Evolutionary conservation across 2,113 vertebrate species (phyloP).

Genomic region (Phalacrocorax pelagicus): DNA sequence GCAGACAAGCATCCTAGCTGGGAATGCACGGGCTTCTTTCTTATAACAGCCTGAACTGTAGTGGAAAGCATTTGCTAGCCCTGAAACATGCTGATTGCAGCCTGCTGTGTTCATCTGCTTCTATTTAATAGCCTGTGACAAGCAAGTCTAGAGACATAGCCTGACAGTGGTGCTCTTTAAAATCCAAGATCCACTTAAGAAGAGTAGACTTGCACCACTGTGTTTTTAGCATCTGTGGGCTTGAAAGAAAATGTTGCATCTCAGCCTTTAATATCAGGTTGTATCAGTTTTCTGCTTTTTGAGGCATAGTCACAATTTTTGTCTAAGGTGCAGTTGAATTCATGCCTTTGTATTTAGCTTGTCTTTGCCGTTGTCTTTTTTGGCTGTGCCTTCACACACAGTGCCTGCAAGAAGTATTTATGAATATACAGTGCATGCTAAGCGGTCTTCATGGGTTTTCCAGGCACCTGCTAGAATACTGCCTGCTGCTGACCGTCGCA

Average conservation of each 20-base stretch:
- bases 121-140: constrained; percentile 69
- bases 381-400: constrained; percentile 81
- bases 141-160: constrained; percentile 55
- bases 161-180: constrained; percentile 71
- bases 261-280: constrained; percentile 30
- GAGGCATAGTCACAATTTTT: constrained; percentile 52
- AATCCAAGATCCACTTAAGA: constrained; percentile 55
- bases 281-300: constrained; percentile 57
- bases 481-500: constrained; percentile 27
- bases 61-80: constrained; percentile 41
- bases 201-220: constrained; percentile 26
- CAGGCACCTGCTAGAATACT: constrained; percentile 62
- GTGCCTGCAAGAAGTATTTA: constrained; percentile 79
- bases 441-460: constrained; percentile 67
- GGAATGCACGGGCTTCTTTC: constrained; percentile 12
- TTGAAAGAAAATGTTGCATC: constrained; percentile 20
- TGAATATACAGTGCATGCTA: constrained; percentile 62
- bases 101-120: constrained; percentile 71
- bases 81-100: constrained; percentile 59
- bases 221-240: constrained; percentile 14
- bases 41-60: constrained; percentile 33
- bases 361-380: constrained; percentile 75
- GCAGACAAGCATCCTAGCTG: not conserved
- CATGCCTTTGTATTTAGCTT: constrained; percentile 72
- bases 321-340: constrained; percentile 66